These are phyloP conservation scores for Prosapia bicincta DNA, from an alignment of 2,888 invertebrate genomes.

Conservation along the genomic window DNA sequence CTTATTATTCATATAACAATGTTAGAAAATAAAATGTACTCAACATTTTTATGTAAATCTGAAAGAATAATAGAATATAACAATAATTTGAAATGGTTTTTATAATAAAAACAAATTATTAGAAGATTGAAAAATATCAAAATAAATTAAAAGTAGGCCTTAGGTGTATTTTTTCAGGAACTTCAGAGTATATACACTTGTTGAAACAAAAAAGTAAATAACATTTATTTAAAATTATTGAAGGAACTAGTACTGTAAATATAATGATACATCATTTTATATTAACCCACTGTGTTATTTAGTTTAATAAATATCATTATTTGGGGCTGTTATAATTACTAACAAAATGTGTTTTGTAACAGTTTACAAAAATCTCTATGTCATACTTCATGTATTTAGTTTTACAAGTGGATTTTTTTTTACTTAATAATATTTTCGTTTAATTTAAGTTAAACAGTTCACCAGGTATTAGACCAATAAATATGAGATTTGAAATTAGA, in stretches of 20 bases:
- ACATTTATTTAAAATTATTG: not conserved
- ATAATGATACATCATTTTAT: not conserved
- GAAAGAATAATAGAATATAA: too few relatives aligned
- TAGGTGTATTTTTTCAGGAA: not conserved
- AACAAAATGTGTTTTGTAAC: not conserved
- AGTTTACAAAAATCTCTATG: not conserved
- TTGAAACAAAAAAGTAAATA: not conserved
- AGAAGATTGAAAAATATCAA: not conserved
- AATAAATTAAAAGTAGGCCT: not conserved
- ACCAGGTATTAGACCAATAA: not conserved
- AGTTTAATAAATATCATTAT: too few relatives aligned
- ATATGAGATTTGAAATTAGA: not conserved
- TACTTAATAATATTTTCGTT: too few relatives aligned
- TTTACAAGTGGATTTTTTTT: too few relatives aligned
- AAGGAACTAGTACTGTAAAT: not conserved
- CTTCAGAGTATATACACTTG: not conserved
- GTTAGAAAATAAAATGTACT: too few relatives aligned
- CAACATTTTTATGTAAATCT: too few relatives aligned
- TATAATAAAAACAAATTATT: too few relatives aligned
- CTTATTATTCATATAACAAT: too few relatives aligned
- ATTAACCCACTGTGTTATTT: not conserved
- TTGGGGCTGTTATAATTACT: not conserved
- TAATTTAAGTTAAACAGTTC: not conserved
- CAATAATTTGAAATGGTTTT: too few relatives aligned
- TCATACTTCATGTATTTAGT: not conserved